These are phyloP conservation scores for Cephus runcator DNA, from an alignment of 2,888 invertebrate species.

Conservation along the genomic window DNA sequence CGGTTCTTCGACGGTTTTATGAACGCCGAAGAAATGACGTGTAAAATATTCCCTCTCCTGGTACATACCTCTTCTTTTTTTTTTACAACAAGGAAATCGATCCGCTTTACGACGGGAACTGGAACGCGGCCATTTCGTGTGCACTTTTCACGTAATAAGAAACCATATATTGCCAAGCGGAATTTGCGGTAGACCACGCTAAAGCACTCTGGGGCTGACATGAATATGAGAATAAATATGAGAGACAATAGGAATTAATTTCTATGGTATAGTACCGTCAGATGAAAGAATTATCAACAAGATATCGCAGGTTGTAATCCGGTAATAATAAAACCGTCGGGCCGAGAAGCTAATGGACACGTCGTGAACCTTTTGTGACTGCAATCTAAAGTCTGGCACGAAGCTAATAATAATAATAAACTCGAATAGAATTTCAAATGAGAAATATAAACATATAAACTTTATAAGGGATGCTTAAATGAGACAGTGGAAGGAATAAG, in stretches of 20 bases:
- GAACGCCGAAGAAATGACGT: background rate
- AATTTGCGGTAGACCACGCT: background rate
- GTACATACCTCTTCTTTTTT: background rate
- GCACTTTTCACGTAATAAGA: background rate
- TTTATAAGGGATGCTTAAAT: no score
- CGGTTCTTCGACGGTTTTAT: background rate
- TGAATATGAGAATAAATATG: background rate
- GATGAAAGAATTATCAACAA: background rate
- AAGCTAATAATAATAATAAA: background rate
- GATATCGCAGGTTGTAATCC: background rate
- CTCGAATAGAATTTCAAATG: background rate
- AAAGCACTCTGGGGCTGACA: background rate
- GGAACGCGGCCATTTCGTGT: background rate
- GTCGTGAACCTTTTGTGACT: background rate
- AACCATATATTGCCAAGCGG: background rate
- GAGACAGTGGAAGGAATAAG: background rate
- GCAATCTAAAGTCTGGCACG: background rate
- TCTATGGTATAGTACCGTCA: background rate
- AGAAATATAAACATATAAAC: no score
- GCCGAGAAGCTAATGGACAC: background rate
- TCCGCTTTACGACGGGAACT: background rate
- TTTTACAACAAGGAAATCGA: background rate
- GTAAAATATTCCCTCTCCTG: background rate
- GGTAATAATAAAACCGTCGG: background rate
- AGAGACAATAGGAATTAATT: background rate